Base-by-base conservation (phyloP, 2,888 invertebrate genomes). In the Pachliopta kotzebuea region DNA sequence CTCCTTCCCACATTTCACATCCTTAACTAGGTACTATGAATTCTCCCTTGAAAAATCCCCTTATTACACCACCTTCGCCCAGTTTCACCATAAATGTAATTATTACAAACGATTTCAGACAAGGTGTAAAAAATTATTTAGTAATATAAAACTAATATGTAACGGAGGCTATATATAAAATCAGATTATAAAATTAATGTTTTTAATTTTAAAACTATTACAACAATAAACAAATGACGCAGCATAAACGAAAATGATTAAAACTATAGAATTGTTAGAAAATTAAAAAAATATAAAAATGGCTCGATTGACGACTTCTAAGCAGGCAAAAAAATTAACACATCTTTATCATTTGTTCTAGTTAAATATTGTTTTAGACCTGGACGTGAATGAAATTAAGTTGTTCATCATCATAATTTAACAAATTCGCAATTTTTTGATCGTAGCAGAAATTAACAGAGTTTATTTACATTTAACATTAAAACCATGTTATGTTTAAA, bases 1-100 rank as follows among this genome's bases (percentile, higher is more conserved):
- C 90, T 90, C 87, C 87, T 88, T 88, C 85, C 86, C 85, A 89
- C 87, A 84, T 84, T 86, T 87, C 88, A 89, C 87, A 86, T 90
- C 90, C 89, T 90, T 91, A 90, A 88, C 90, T 86, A 88, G 86
- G 83, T 83, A 86, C 86, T 81, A 81, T 83, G 83, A 85, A 87
- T 85, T 84, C 85, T 85, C 84, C 88, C 87, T 89, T 85, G 83
- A 88, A 88, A 88, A 88, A 88, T 82, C 83, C 84, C 86, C 84
- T 86, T 86, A 89, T 86, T 85, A 79, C 78, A 81, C 79, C 78
- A 78, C 77, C 73, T 71, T 78, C 83, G 85, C 87, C 83, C 82
- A 86, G 85, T 88, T 87, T 86, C 83, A 80, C 80, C 86, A 88
- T 57, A 65, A 65, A 65, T 54, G 53, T 54, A 65, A 60, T 61